phyloP scores from a whole-genome alignment of 1,140 invertebrate species.

The Drosophila repletoides region DNA sequence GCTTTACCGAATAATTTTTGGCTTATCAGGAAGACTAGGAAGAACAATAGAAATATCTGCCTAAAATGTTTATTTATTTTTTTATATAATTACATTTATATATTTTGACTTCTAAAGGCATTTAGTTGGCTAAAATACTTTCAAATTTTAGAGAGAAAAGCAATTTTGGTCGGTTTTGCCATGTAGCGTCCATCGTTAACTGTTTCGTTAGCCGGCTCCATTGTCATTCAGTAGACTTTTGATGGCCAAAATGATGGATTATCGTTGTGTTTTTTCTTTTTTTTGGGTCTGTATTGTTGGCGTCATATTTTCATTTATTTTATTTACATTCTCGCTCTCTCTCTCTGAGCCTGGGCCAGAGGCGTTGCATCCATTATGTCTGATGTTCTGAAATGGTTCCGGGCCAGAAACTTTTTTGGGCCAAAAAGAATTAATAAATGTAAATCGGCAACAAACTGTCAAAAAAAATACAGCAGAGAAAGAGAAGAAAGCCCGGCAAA shows the following conservation, averaged over 20 bases:
- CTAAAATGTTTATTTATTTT: too few species aligned
- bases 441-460: conserved; percentile 59
- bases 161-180: neutral
- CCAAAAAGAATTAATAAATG: conserved; percentile 61
- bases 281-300: conserved; percentile 15
- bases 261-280: conserved; percentile 38
- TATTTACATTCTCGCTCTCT: conserved; percentile 40
- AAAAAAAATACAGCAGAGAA: too few species aligned
- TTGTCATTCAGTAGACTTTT: conserved; percentile 33
- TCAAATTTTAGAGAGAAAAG: too few species aligned
- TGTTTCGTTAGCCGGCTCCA: neutral
- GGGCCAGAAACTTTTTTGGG: conserved; percentile 32
- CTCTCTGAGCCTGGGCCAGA: conserved; percentile 12
- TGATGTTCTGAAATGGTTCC: conserved; percentile 7
- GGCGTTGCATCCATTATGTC: conserved; percentile 28
- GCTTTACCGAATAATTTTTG: too few species aligned
- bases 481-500: conserved; percentile 32
- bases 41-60: too few species aligned
- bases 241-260: conserved; percentile 65
- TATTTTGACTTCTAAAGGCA: too few species aligned
- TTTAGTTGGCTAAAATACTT: too few species aligned
- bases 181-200: neutral
- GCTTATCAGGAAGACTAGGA: too few species aligned
- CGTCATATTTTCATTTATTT: conserved; percentile 48
- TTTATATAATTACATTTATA: too few species aligned